phyloP scores from a whole-genome alignment of 1,140 invertebrate genomes.

The Cyphomyrmex costatus region DNA sequence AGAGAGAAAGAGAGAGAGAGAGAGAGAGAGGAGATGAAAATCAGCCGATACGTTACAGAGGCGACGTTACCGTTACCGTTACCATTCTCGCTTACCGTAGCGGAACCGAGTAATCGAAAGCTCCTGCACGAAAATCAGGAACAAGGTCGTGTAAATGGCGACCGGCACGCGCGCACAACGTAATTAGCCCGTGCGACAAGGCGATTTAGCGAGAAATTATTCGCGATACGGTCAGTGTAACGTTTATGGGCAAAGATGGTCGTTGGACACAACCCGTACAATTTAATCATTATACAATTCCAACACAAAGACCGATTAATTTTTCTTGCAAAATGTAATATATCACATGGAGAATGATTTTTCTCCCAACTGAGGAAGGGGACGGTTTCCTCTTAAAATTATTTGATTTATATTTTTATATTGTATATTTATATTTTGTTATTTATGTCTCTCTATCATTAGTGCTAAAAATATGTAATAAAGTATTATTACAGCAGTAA shows the following conservation, averaged over 20 bases:
- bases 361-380: not conserved
- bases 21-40: not conserved
- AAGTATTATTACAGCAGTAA: not conserved
- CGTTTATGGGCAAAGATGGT: slow-evolving; percentile 40
- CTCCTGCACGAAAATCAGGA: slow-evolving; percentile 60
- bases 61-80: slow-evolving; percentile 62
- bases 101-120: slow-evolving; percentile 64
- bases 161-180: slow-evolving; percentile 39
- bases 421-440: too few species aligned
- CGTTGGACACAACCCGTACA: not conserved
- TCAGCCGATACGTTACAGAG: slow-evolving; percentile 43
- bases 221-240: slow-evolving; percentile 40
- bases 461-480: not conserved
- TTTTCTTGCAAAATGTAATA: not conserved
- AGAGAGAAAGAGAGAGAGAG: not conserved
- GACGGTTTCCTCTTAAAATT: not conserved
- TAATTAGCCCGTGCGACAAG: slow-evolving; percentile 52
- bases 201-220: slow-evolving; percentile 60
- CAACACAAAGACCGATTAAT: not conserved
- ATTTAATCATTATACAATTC: slow-evolving; percentile 41
- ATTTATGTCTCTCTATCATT: not conserved
- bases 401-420: not conserved
- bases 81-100: slow-evolving; percentile 52
- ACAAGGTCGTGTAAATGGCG: slow-evolving; percentile 57
- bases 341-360: not conserved